These are phyloP conservation scores for Philotrypesis tridentata DNA, from an alignment of 1,140 invertebrate genomes.

Conservation along the genomic window DNA sequence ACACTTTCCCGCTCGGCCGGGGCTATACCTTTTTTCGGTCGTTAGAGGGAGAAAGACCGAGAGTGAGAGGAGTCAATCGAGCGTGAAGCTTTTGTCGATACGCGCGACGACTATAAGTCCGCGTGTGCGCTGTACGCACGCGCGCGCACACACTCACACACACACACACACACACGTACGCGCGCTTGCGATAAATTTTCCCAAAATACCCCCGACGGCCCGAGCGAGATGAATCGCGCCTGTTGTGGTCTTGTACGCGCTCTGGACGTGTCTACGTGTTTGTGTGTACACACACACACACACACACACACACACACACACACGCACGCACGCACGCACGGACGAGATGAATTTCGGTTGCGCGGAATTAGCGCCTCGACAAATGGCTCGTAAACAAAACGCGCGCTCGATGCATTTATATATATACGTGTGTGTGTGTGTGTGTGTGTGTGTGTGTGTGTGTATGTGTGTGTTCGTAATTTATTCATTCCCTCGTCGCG, in stretches of 20 bases:
- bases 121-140: not conserved
- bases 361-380: conserved; percentile 32
- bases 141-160: too few species aligned
- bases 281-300: too few species aligned
- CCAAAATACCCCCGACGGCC: conserved; percentile 56
- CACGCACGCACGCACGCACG: too few species aligned
- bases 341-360: conserved; percentile 17
- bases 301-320: too few species aligned
- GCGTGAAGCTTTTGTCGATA: conserved; percentile 63
- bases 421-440: too few species aligned
- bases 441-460: too few species aligned
- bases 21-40: conserved; percentile 42
- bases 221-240: not conserved
- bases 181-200: conserved; percentile 59
- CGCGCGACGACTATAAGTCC: conserved; percentile 24
- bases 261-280: not conserved
- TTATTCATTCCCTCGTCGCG: conserved; percentile 35
- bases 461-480: conserved; percentile 35
- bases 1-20: not conserved
- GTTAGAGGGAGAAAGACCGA: conserved; percentile 40
- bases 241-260: conserved; percentile 31
- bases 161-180: conserved; percentile 44
- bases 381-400: conserved; percentile 43
- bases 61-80: conserved; percentile 57
- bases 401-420: too few species aligned